Base-by-base conservation (phyloP, 2,888 invertebrate genomes). In the Frankliniella fusca region DNA sequence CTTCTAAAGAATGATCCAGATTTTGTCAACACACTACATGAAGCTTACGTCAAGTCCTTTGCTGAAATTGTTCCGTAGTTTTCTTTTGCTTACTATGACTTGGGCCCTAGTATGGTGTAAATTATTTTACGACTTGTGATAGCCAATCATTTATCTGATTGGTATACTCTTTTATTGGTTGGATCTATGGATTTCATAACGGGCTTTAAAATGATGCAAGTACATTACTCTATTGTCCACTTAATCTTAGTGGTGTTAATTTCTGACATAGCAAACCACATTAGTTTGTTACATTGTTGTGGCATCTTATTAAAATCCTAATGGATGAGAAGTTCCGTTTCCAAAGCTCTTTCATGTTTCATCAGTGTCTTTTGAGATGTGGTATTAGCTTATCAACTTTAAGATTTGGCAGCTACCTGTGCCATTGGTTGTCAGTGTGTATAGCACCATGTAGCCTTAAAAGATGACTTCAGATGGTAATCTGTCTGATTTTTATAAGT, bases 1-100 rank as follows among this genome's bases (percentile, higher is more conserved):
- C 90, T 97, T 83, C 90, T 97, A 83, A 94, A 95, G 89, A 94
- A 94, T 88, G 97, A 97, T 88, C 91, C 94, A 54, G 94, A 95
- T 85, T 97, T 97, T 89, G 92, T 96, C 61, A 93, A 93, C 87
- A 96, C 95, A 88, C 90, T 97, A 84, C 97, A 97, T 87, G 96
- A 97, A 89, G 97, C 96, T 82, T 97, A 97, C 87, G 93, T 97
- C 27, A 95, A 95, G 89, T 94, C 95, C 54, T 94, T 95, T 86
- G 91, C 93, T 87, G 94, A 94, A 84, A 89, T 90, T 85, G 88
- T 90, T 20, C 90, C 90, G 81, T 90, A 89, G 70, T 76, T 76
- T 23, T 76, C 23, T 23, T 38, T 76, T 27, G 70, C 70, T 76
- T 11, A 27, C 70, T 12, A 27, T 76, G 70, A 76, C 70, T 76